These are phyloP conservation scores for Creontiades dilutus DNA, from an alignment of 2,888 invertebrate species.

Conservation along the genomic window DNA sequence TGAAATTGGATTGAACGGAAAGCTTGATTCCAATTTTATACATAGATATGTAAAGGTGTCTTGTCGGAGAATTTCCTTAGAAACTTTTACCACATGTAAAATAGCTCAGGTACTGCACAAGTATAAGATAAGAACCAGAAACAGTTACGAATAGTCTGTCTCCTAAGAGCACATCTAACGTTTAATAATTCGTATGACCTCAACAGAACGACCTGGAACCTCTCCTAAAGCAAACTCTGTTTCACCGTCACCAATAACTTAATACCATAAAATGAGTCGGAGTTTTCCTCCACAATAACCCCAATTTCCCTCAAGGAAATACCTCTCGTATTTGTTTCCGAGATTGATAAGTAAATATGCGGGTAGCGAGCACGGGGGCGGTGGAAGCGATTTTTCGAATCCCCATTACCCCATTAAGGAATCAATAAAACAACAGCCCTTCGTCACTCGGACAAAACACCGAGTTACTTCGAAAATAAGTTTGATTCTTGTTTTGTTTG, in stretches of 20 bases:
- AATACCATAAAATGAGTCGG: slow-evolving; percentile 1
- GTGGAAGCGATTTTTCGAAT: slow-evolving; percentile 1
- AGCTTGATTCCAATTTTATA: too few relatives aligned
- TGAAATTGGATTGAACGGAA: too few relatives aligned
- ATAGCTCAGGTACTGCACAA: too few relatives aligned
- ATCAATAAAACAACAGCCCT: slow-evolving; percentile 21
- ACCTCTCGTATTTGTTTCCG: slow-evolving; percentile 33
- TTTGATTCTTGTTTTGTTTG: not conserved
- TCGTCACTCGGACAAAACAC: not conserved
- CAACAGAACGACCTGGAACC: too few relatives aligned
- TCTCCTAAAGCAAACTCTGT: too few relatives aligned
- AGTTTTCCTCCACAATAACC: not conserved
- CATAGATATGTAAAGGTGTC: too few relatives aligned
- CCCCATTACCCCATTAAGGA: slow-evolving; percentile 31
- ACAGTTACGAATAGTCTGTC: too few relatives aligned
- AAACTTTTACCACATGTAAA: too few relatives aligned
- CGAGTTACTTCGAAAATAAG: not conserved
- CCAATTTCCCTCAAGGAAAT: not conserved
- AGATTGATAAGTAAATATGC: slow-evolving; percentile 56
- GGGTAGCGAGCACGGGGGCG: not conserved
- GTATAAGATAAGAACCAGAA: too few relatives aligned
- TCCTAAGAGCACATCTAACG: too few relatives aligned
- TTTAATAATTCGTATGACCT: too few relatives aligned
- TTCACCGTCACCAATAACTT: not conserved
- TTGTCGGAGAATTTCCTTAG: too few relatives aligned